phyloP scores from a whole-genome alignment of 1,140 invertebrate species.

The Drosophila nigrodunni region DNA sequence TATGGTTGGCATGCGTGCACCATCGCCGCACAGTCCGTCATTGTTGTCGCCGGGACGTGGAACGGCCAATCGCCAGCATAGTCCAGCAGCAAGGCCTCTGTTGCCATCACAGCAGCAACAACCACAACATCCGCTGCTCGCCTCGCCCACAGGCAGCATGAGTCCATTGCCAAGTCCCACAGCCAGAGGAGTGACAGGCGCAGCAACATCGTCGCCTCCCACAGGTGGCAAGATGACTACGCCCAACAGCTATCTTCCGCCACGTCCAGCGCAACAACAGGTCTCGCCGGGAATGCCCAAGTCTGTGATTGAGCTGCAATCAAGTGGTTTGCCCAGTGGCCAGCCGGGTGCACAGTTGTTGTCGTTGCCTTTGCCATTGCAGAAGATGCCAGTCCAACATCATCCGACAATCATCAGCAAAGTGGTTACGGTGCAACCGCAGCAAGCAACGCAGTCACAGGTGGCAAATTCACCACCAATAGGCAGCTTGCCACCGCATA shows the following conservation, averaged over 20 bases:
- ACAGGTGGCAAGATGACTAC: slow-evolving; percentile 35
- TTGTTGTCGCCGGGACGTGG: slow-evolving; percentile 65
- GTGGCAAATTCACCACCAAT: slow-evolving; percentile 64
- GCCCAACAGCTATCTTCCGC: slow-evolving; percentile 55
- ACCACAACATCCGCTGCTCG: slow-evolving; percentile 48
- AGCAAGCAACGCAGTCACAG: slow-evolving; percentile 73
- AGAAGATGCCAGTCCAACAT: slow-evolving; percentile 73
- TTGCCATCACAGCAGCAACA: slow-evolving; percentile 42
- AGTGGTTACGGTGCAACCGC: slow-evolving; percentile 76
- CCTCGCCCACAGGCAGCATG: slow-evolving; percentile 52
- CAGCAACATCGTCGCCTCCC: slow-evolving; percentile 50
- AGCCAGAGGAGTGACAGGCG: slow-evolving; percentile 29
- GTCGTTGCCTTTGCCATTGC: slow-evolving; percentile 66
- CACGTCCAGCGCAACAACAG: slow-evolving; percentile 41
- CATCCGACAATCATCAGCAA: slow-evolving; percentile 82
- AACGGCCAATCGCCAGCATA: slow-evolving; percentile 63
- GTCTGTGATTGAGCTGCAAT: slow-evolving; percentile 65
- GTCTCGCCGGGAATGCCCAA: slow-evolving; percentile 51
- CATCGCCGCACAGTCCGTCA: slow-evolving; percentile 74
- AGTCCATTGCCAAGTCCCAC: slow-evolving; percentile 73
- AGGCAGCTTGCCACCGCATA: slow-evolving; percentile 68
- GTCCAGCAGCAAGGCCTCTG: slow-evolving; percentile 54
- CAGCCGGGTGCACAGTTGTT: slow-evolving; percentile 52
- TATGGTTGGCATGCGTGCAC: slow-evolving; percentile 65
- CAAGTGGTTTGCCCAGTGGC: slow-evolving; percentile 2